Percentiles rank a stretch among this genome's conserved stretches.
phyloP scores from a whole-genome alignment of 2,797 vertebrate species.

The Micromesistius poutassou region DNA sequence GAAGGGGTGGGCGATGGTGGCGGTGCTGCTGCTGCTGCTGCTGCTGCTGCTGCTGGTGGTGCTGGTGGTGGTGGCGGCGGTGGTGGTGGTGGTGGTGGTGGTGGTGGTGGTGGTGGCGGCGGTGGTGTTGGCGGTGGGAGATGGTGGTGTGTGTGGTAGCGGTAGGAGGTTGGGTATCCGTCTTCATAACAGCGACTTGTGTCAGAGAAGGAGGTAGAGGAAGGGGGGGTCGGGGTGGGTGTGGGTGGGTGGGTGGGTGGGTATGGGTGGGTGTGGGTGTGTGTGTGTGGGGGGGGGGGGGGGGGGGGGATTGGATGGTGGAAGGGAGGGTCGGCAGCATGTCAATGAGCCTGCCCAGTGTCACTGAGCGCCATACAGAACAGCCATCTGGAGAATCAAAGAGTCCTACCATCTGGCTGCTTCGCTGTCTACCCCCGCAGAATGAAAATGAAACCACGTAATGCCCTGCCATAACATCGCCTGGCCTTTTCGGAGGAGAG shows the following conservation, averaged over 20 bases:
- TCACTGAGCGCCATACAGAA: slow-evolving; percentile 80
- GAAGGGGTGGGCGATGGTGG: too few relatives aligned
- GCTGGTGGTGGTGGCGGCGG: too few relatives aligned
- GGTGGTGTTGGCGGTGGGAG: slow-evolving; percentile 40
- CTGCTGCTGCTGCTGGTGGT: slow-evolving; percentile 12
- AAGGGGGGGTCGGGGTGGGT: slow-evolving; percentile 46
- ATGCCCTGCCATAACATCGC: slow-evolving; percentile 56
- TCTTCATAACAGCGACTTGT: slow-evolving; percentile 68
- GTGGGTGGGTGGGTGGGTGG: slow-evolving; percentile 51
- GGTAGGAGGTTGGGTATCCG: slow-evolving; percentile 66
- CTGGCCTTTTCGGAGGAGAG: slow-evolving; percentile 41
- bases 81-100: too few relatives aligned
- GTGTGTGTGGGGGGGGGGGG: too few relatives aligned
- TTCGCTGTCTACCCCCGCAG: slow-evolving; percentile 75
- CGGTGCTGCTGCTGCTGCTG: too few relatives aligned
- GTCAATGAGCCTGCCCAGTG: slow-evolving; percentile 81
- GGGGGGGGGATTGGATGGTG: slow-evolving; percentile 40
- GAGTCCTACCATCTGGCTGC: slow-evolving; percentile 80
- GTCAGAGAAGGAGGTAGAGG: slow-evolving; percentile 67
- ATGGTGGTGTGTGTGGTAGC: slow-evolving; percentile 50
- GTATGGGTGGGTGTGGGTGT: too few relatives aligned
- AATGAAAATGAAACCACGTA: slow-evolving; percentile 73
- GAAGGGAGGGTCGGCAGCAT: slow-evolving; percentile 74
- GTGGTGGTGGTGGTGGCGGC: slow-evolving; percentile 25
- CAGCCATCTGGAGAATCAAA: slow-evolving; percentile 85